phyloP scores from a whole-genome alignment of 2,113 vertebrate species.

The Bubalus kerabau region DNA sequence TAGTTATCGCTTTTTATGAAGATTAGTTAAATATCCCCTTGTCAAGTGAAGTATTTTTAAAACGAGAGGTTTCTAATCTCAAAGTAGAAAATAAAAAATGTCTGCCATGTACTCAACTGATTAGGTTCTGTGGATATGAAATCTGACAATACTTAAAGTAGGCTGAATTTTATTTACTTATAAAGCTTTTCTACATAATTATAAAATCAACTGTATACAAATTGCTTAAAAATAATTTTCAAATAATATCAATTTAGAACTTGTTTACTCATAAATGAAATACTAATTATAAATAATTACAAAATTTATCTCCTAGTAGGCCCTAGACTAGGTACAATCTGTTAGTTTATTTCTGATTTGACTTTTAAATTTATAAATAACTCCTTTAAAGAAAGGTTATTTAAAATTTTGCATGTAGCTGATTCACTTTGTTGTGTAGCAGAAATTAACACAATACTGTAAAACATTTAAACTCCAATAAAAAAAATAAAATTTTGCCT shows the following conservation, averaged over 20 bases:
- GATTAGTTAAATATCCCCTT: not conserved
- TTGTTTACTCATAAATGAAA: slow-evolving; percentile 35
- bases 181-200: slow-evolving; percentile 7
- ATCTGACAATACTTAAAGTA: not conserved
- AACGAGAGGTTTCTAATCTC: not conserved
- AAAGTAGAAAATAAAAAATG: slow-evolving; percentile 15
- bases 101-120: not conserved
- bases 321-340: not conserved
- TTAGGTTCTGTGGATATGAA: slow-evolving; percentile 2
- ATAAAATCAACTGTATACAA: slow-evolving; percentile 8
- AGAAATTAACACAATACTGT: not conserved
- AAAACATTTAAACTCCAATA: not conserved
- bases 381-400: not conserved
- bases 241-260: slow-evolving; percentile 27
- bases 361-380: slow-evolving; percentile 39
- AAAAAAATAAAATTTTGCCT: not conserved
- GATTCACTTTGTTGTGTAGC: not conserved
- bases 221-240: slow-evolving; percentile 35
- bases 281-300: slow-evolving; percentile 18
- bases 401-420: slow-evolving; percentile 2
- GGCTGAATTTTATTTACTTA: slow-evolving; percentile 10
- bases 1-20: not conserved
- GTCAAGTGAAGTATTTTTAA: slow-evolving; percentile 7
- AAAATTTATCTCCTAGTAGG: slow-evolving; percentile 11
- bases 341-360: not conserved